These are phyloP conservation scores for Caenorhabditis drosophilae DNA, from an alignment of 2,888 invertebrate genomes.

Conservation along the genomic window DNA sequence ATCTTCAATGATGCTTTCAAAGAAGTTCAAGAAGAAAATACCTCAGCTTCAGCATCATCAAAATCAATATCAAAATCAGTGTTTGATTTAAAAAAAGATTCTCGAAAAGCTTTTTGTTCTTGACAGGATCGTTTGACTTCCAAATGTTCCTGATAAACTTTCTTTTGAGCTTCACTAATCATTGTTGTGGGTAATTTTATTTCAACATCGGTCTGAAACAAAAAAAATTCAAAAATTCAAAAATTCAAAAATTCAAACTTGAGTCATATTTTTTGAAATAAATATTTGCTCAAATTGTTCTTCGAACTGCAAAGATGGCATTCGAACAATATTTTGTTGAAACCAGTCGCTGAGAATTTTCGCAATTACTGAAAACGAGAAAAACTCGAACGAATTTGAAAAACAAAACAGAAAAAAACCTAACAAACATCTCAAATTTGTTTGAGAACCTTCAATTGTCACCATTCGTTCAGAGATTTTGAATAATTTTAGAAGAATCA, in stretches of 20 bases:
- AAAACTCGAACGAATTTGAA: no score
- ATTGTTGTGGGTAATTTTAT: background rate
- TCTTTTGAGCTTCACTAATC: background rate
- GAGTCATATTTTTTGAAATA: background rate
- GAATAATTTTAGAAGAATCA: slow-evolving; percentile 13
- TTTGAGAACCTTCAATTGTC: slow-evolving; percentile 22
- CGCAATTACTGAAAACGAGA: slow-evolving; percentile 12
- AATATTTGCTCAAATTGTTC: slow-evolving; percentile 10
- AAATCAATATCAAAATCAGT: slow-evolving; percentile 39
- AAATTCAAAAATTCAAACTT: background rate
- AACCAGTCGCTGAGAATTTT: slow-evolving; percentile 17
- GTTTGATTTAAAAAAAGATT: slow-evolving; percentile 32
- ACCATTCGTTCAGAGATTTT: slow-evolving; percentile 23
- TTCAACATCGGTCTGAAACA: slow-evolving; percentile 1
- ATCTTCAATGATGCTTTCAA: no score
- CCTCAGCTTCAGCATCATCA: slow-evolving; percentile 25
- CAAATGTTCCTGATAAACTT: slow-evolving; percentile 13
- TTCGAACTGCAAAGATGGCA: slow-evolving; percentile 3
- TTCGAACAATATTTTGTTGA: slow-evolving; percentile 6
- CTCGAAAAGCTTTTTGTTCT: slow-evolving; percentile 35
- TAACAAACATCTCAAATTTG: slow-evolving; percentile 28
- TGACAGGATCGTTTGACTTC: slow-evolving; percentile 26
- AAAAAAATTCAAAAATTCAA: background rate
- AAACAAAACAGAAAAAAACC: no score
- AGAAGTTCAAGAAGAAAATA: no score